Percentiles rank a stretch among this genome's conserved stretches.
Evolutionary conservation across 2,113 vertebrate species (phyloP).

Genomic region (Cnemophilus loriae): DNA sequence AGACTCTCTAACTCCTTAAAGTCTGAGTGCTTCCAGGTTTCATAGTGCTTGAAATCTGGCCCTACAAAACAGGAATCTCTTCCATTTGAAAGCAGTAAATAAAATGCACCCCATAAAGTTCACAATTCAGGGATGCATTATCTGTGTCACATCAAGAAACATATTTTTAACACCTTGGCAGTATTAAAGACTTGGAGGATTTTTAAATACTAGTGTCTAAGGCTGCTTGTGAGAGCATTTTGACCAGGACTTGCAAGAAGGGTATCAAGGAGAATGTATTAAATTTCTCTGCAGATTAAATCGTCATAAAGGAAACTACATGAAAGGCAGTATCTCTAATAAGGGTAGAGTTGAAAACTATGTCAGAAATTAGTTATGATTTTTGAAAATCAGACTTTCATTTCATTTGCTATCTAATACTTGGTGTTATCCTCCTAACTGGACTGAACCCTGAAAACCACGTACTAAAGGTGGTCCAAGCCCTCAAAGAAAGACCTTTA

Average conservation of each 20-base stretch:
- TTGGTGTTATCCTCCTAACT: not conserved
- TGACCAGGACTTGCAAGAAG: not conserved
- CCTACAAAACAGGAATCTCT: not conserved
- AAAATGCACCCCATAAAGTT: not conserved
- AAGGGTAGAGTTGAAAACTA: slow-evolving; percentile 6
- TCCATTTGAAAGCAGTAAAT: not conserved
- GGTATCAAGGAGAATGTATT: slow-evolving; percentile 45
- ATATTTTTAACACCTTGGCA: not conserved
- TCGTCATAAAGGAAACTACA: slow-evolving; percentile 2
- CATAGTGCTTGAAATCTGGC: not conserved
- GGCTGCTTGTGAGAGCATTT: not conserved
- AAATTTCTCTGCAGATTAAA: slow-evolving; percentile 38
- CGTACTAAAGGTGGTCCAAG: not conserved
- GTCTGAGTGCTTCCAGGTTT: not conserved
- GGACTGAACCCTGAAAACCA: not conserved
- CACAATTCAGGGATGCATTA: not conserved
- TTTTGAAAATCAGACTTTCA: slow-evolving; percentile 34
- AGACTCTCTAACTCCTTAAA: not conserved
- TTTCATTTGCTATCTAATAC: slow-evolving; percentile 17
- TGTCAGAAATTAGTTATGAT: slow-evolving; percentile 20
- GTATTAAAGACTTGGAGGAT: not conserved
- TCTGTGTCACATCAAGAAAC: not conserved
- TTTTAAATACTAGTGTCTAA: not conserved
- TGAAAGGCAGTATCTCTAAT: slow-evolving; percentile 39
- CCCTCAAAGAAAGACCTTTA: not conserved